A percentile compares a stretch with the other conserved stretches of the same genome.
Evolutionary conservation across 2,113 vertebrate species (phyloP).

Genomic region (Empidonax traillii): DNA sequence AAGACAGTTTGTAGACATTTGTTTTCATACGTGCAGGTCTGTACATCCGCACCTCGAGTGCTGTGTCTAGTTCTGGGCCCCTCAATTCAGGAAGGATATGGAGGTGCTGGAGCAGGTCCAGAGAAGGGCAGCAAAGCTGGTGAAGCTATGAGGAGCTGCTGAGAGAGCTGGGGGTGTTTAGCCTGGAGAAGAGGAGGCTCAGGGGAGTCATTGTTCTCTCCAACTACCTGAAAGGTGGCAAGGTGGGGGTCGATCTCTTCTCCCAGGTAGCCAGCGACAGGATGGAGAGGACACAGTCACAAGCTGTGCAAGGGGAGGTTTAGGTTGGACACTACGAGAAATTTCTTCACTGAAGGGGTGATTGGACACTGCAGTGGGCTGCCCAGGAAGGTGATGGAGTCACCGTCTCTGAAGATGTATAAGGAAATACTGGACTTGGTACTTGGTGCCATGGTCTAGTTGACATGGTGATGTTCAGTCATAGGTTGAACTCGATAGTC

Average conservation of each 20-base stretch:
- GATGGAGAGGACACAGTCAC: neutral
- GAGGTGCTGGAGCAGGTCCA: neutral
- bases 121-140: neutral
- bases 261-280: neutral
- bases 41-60: neutral
- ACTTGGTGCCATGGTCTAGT: neutral
- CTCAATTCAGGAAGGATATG: neutral
- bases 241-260: neutral
- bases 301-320: neutral
- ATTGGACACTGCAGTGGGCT: neutral
- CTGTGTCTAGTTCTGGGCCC: neutral
- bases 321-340: neutral
- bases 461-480: neutral
- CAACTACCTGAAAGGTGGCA: neutral
- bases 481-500: neutral
- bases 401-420: neutral
- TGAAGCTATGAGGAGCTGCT: neutral
- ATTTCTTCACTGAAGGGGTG: neutral
- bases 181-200: neutral
- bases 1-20: neutral
- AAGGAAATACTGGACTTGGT: neutral
- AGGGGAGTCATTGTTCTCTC: neutral
- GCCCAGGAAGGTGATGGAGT: neutral
- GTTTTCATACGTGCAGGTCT: neutral
- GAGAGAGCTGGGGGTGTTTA: neutral